Base-by-base conservation (phyloP, 2,113 vertebrate species). In the Struthio camelus region DNA sequence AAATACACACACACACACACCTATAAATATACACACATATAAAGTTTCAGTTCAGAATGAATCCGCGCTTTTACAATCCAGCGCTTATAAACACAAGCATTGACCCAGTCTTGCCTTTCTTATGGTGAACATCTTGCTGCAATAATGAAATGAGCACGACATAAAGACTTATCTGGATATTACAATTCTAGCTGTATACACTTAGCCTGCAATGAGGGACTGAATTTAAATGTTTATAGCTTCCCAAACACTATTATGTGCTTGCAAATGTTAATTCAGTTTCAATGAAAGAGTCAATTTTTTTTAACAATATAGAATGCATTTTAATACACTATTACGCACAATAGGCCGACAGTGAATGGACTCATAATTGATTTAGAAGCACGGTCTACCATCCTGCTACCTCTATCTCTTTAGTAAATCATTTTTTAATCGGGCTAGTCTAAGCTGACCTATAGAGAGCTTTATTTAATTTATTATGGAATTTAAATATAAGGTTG, bases 311-410 rank as follows among this genome's bases (percentile, higher is more conserved):
- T 95, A 96, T 58, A 96, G 94, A 96, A 96, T 97, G 80, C 61
- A 96, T 97, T 98, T 97, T 98, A 97, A 97, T 97, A 97, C 70
- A 96, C 94, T 97, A 94, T 98, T 98, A 97, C 17, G 7, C 94
- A 97, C 85, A 98, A 97, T 98, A 88, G 97, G 93, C 93, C 81
- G 72, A 97, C 95, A 97, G 95, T 98, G 97, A 98, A 98, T 97
- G 97, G 91, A 96, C 83, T 97, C 91, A 97, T 98, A 98, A 99
- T 98, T 98, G 98, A 98, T 98, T 99, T 98, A 98, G 97, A 96
- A 98, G 96, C 92, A 94, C 83, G 93, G 97, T 94, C 75, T 94
- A 94, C 90, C 93, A 94, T 95, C 91, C 94, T 79, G 65, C 87
- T 88, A 75, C 93, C 92, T 96, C 85, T 94, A 85, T 96, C 84